Conservation (phyloP, 2,113 vertebrate species). For the Entelurus aequoreus region DNA sequence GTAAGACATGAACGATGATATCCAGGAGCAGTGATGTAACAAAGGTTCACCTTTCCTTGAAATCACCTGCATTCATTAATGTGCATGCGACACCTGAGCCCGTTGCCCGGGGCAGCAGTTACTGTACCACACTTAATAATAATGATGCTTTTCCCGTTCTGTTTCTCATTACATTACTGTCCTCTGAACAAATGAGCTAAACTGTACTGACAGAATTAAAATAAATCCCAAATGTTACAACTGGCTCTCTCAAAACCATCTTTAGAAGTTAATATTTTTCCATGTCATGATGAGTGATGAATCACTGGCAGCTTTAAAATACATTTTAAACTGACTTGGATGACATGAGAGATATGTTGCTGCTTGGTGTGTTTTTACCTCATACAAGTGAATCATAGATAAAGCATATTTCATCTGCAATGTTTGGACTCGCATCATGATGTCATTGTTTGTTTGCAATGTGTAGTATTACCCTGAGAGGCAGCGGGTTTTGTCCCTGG, state of each 20-base stretch:
- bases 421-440: too few species aligned
- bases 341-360: too few species aligned
- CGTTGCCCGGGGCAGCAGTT: too few species aligned
- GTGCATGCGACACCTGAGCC: constrained; percentile 45
- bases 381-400: too few species aligned
- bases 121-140: constrained; percentile 34
- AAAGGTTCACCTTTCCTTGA: constrained; percentile 48
- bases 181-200: background rate
- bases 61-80: constrained; percentile 60
- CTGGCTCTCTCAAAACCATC: too few species aligned
- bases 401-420: too few species aligned
- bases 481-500: constrained; percentile 76
- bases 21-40: background rate
- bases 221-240: background rate
- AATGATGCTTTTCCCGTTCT: constrained; percentile 4
- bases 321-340: too few species aligned
- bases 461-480: constrained; percentile 69
- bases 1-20: constrained; percentile 10
- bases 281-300: background rate
- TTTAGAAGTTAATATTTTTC: background rate
- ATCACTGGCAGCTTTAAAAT: too few species aligned
- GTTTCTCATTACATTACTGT: constrained; percentile 2
- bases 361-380: too few species aligned
- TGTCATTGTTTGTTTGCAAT: too few species aligned
- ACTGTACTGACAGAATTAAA: background rate